These are phyloP conservation scores for Rhinogobius similis DNA, from an alignment of 2,113 vertebrate genomes.

Conservation along the genomic window DNA sequence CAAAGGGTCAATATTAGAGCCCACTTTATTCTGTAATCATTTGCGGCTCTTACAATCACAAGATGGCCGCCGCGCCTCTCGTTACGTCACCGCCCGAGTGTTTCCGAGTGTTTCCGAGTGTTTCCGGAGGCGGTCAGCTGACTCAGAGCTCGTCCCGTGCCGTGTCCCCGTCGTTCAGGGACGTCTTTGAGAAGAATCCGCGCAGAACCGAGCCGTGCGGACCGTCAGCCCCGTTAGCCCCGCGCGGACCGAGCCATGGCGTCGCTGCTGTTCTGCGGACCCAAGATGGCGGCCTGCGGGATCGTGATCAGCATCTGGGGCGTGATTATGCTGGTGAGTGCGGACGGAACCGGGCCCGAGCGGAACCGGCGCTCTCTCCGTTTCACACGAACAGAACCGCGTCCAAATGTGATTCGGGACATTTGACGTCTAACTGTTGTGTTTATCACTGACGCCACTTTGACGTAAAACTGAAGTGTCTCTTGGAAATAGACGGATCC, in stretches of 20 bases:
- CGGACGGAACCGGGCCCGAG: conserved; percentile 23
- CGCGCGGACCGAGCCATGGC: conserved; percentile 67
- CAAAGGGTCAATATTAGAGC: no score
- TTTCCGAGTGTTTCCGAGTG: background rate
- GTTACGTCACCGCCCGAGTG: background rate
- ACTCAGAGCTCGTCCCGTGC: conserved; percentile 2
- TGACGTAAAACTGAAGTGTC: background rate
- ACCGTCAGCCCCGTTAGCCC: no score
- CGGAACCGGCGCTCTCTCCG: no score
- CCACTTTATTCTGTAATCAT: no score
- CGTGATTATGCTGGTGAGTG: conserved; percentile 89
- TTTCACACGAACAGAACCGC: background rate
- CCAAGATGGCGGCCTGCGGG: conserved; percentile 91
- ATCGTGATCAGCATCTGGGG: conserved; percentile 93
- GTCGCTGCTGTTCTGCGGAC: conserved; percentile 89
- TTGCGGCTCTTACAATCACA: no score
- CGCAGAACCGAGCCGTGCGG: background rate
- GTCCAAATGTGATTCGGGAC: background rate
- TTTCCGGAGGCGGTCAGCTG: conserved; percentile 52
- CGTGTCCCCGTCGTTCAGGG: conserved; percentile 4
- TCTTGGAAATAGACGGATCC: conserved; percentile 33
- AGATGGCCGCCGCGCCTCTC: no score
- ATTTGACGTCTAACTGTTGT: background rate
- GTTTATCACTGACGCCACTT: background rate
- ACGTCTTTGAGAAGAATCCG: background rate